Conservation (phyloP, 2,113 vertebrate species). For the Plectropomus leopardus region DNA sequence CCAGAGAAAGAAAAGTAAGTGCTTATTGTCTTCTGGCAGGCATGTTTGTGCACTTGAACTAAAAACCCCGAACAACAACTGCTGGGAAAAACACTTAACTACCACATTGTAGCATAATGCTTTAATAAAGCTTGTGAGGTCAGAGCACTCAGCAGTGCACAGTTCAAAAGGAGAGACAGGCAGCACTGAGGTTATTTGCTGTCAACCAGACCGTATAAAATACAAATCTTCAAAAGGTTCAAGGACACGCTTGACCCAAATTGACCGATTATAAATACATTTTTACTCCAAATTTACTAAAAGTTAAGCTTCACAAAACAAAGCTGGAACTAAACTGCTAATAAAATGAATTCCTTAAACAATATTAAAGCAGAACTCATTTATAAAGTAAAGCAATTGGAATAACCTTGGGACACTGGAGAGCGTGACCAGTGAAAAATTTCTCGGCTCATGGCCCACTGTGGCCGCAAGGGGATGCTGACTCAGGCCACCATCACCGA, state of each 20-base stretch:
- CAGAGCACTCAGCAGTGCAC: conserved; percentile 16
- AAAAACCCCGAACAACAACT: conserved; percentile 17
- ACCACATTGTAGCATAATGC: conserved; percentile 19
- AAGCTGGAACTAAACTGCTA: conserved; percentile 14
- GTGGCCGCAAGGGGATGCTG: conserved; percentile 9
- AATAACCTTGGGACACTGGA: background rate
- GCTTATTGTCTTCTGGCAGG: conserved; percentile 45
- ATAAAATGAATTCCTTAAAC: conserved; percentile 19
- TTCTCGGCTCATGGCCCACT: conserved; percentile 1
- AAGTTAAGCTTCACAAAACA: background rate
- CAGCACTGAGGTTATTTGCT: conserved; percentile 8
- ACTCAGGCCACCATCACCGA: background rate
- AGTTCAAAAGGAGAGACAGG: conserved; percentile 3
- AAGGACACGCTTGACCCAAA: background rate
- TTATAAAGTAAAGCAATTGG: conserved; percentile 1
- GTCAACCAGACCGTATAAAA: background rate
- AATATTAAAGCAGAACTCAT: conserved; percentile 15
- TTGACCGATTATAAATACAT: background rate
- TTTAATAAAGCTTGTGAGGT: conserved; percentile 41
- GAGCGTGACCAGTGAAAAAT: background rate
- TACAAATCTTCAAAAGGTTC: background rate
- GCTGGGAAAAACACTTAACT: conserved; percentile 28
- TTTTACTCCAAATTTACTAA: background rate
- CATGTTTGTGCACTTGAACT: conserved; percentile 21
- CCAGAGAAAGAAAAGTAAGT: conserved; percentile 39